phyloP scores from a whole-genome alignment of 2,113 vertebrate genomes.

The Dicaeum eximium region DNA sequence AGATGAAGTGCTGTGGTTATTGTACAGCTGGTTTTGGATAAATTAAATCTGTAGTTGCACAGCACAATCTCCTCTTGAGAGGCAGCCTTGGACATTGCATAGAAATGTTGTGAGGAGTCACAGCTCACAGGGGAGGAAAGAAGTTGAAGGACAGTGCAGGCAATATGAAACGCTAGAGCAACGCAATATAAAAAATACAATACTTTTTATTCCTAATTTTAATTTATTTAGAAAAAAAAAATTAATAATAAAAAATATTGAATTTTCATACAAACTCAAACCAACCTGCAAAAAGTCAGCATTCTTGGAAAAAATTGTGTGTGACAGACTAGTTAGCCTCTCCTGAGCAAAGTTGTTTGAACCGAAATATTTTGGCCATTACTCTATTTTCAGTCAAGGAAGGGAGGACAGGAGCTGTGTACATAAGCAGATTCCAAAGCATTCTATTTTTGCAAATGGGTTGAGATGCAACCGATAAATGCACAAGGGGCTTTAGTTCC shows the following conservation, averaged over 20 bases:
- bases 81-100: background rate
- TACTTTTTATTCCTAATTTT: no score
- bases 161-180: background rate
- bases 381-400: background rate
- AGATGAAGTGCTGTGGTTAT: background rate
- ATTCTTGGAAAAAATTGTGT: background rate
- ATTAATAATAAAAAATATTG: background rate
- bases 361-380: background rate
- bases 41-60: background rate
- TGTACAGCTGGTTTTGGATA: background rate
- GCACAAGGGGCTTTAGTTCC: background rate
- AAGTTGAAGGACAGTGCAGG: background rate
- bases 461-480: background rate
- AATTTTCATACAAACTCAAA: background rate
- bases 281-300: background rate
- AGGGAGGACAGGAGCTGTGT: background rate
- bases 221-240: background rate
- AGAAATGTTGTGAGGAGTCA: background rate
- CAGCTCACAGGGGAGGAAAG: background rate
- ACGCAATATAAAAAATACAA: no score
- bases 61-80: background rate
- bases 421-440: background rate
- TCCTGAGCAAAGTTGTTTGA: background rate
- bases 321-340: background rate
- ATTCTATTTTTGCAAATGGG: background rate